Evolutionary conservation across 2,113 vertebrate species (phyloP).

Genomic region (Callocephalon fimbriatum): DNA sequence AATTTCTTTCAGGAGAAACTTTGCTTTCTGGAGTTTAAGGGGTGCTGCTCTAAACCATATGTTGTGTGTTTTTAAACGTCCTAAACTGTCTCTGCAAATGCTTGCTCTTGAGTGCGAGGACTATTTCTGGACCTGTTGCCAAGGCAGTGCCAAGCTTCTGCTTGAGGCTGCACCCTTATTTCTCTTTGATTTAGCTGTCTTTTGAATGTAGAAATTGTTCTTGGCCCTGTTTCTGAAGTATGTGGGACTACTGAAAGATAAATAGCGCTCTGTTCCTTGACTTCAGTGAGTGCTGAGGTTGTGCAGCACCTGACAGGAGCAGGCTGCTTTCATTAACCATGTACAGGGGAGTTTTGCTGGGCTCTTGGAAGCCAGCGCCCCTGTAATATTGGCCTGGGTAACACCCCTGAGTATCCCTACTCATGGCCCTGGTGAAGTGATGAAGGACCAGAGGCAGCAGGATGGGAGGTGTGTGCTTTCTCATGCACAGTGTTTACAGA

Average conservation of each 20-base stretch:
- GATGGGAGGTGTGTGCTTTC: background rate
- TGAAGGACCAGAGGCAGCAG: background rate
- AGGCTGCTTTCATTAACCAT: rapidly evolving
- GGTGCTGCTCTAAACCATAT: constrained; percentile 54
- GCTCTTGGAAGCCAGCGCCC: background rate
- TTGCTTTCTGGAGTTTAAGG: constrained; percentile 26
- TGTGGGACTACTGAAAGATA: background rate
- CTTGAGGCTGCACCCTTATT: background rate
- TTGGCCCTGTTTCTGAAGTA: background rate
- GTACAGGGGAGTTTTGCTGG: background rate
- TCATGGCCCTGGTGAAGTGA: rapidly evolving
- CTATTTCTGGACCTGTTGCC: constrained; percentile 70
- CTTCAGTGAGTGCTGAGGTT: background rate
- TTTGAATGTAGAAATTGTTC: background rate
- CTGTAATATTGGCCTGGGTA: background rate
- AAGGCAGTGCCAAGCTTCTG: constrained; percentile 59
- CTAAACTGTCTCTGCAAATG: constrained; percentile 51
- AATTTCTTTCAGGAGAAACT: background rate
- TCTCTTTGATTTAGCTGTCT: background rate
- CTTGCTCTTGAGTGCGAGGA: constrained; percentile 21
- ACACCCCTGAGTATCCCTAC: background rate
- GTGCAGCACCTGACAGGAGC: background rate
- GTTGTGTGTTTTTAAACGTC: constrained; percentile 55
- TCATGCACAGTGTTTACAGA: rapidly evolving
- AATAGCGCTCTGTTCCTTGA: background rate